Evolutionary conservation across 2,113 vertebrate genomes (phyloP).

Genomic region (Apistogramma diplotaenia): DNA sequence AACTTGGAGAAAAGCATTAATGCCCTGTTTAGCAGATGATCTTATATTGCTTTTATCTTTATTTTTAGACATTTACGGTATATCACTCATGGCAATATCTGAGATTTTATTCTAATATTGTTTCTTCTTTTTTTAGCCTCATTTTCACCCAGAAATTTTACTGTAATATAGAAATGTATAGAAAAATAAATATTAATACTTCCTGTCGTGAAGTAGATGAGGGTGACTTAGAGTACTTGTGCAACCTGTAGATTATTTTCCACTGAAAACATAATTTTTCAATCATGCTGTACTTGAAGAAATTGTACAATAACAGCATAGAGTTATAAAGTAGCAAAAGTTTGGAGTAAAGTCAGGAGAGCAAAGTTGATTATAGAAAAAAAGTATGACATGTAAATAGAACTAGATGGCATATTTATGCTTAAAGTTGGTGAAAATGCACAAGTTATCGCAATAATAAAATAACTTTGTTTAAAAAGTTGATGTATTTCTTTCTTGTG

Average conservation of each 20-base stretch:
- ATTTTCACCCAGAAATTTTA: conserved; percentile 27
- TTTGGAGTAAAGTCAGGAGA: not conserved
- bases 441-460: conserved; percentile 66
- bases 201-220: conserved; percentile 53
- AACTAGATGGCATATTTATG: conserved; percentile 64
- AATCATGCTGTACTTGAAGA: conserved; percentile 42
- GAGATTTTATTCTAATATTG: conserved; percentile 47
- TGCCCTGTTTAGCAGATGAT: conserved; percentile 29
- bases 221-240: conserved; percentile 31
- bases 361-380: conserved; percentile 22
- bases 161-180: conserved; percentile 73
- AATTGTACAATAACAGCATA: conserved; percentile 41
- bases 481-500: not conserved
- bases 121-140: not conserved
- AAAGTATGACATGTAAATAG: conserved; percentile 67
- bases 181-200: conserved; percentile 59
- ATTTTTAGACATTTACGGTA: conserved; percentile 34
- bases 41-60: conserved; percentile 34
- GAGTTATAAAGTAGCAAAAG: conserved; percentile 31
- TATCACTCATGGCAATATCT: conserved; percentile 42
- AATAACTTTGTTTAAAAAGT: conserved; percentile 66
- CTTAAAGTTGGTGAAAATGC: conserved; percentile 47
- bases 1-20: conserved; percentile 36
- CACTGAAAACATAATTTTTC: conserved; percentile 29
- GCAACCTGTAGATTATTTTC: conserved; percentile 44